Evolutionary conservation across 2,113 vertebrate genomes (phyloP).

Genomic region (Centropristis striata): DNA sequence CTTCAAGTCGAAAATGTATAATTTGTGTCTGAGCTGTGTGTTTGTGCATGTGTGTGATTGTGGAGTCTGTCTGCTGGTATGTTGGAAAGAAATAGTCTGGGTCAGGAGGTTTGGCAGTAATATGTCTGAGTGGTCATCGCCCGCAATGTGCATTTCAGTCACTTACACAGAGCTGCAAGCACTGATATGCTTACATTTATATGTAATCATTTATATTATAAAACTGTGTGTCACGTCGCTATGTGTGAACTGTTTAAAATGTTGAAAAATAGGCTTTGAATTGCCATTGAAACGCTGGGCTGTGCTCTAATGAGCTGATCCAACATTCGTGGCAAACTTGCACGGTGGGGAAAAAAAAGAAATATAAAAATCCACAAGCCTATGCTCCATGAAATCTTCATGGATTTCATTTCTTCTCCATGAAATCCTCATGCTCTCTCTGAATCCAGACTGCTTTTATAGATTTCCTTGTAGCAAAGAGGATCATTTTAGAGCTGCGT

Average conservation of each 20-base stretch:
- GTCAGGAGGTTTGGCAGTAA: conserved; percentile 21
- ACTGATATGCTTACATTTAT: neutral
- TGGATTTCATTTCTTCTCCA: conserved; percentile 27
- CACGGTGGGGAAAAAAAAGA: neutral
- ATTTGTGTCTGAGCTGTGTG: conserved; percentile 4
- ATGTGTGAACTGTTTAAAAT: neutral
- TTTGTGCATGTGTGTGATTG: conserved; percentile 7
- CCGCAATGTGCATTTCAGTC: neutral
- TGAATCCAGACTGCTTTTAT: neutral
- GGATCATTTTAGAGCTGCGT: neutral
- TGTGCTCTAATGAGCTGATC: neutral
- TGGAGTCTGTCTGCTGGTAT: neutral
- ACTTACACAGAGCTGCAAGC: neutral
- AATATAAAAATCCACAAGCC: neutral
- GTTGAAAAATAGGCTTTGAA: neutral
- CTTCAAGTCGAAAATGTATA: neutral
- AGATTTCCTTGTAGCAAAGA: neutral
- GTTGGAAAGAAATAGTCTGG: conserved; percentile 1
- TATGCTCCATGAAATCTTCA: conserved; percentile 24
- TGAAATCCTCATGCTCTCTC: conserved; percentile 14
- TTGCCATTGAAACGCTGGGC: neutral
- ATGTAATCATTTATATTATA: neutral
- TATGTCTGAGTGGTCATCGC: conserved; percentile 8
- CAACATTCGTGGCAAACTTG: neutral
- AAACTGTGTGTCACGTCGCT: neutral